phyloP scores from a whole-genome alignment of 2,113 vertebrate species.

The Macrotus californicus region DNA sequence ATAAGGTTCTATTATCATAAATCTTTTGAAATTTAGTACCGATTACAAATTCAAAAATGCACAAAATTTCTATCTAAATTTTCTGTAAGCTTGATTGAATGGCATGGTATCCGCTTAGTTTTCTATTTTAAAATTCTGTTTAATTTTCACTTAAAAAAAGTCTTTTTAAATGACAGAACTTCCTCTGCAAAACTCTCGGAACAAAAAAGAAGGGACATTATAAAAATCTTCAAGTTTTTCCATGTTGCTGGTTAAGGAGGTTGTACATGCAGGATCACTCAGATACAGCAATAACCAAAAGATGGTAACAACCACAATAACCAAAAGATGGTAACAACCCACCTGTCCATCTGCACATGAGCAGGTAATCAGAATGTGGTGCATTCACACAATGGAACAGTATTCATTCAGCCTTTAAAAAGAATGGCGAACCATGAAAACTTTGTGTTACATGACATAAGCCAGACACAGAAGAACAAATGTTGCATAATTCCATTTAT shows the following conservation, averaged over 20 bases:
- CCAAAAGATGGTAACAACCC: background rate
- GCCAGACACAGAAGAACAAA: background rate
- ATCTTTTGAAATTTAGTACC: background rate
- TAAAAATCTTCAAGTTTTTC: background rate
- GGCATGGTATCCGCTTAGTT: background rate
- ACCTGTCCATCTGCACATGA: background rate
- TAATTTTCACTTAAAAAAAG: background rate
- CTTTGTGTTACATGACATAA: background rate
- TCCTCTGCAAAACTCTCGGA: background rate
- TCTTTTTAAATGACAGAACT: background rate
- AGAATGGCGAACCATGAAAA: background rate
- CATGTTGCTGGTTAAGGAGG: background rate
- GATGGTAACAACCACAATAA: background rate
- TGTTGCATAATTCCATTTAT: background rate
- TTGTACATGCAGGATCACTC: background rate
- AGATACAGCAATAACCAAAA: background rate
- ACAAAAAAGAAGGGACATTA: background rate
- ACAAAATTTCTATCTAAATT: conserved; percentile 9
- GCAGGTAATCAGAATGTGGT: background rate
- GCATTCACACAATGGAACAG: background rate
- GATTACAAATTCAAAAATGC: background rate
- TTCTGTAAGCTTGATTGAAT: background rate
- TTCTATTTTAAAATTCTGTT: background rate
- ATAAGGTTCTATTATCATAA: background rate
- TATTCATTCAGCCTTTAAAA: background rate